Evolutionary conservation across 2,888 invertebrate species (phyloP).

Genomic region (Pammene fasciana): DNA sequence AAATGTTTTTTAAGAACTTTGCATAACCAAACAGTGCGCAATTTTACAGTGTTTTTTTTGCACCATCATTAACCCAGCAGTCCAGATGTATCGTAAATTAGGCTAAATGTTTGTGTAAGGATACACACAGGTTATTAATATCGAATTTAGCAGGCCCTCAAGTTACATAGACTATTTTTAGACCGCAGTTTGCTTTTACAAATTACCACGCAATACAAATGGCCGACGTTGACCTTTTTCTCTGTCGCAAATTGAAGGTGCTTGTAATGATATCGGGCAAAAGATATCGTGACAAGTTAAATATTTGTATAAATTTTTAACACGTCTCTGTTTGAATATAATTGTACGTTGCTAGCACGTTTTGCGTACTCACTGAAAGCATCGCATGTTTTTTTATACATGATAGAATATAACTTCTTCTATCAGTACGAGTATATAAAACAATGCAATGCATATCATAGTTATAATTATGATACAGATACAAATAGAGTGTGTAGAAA

Average conservation of each 20-base stretch:
- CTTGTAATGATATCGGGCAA: not conserved
- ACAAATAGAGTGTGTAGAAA: too few relatives aligned
- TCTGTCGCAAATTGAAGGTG: constrained; percentile 9
- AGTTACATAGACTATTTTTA: constrained; percentile 16
- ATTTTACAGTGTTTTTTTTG: too few relatives aligned
- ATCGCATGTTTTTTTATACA: too few relatives aligned
- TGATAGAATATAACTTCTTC: too few relatives aligned
- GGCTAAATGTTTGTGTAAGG: not conserved
- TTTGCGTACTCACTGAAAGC: not conserved
- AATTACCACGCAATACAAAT: constrained; percentile 26
- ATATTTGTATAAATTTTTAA: too few relatives aligned
- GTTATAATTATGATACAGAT: too few relatives aligned
- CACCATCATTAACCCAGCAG: too few relatives aligned
- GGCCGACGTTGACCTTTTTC: constrained; percentile 24
- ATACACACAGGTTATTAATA: not conserved
- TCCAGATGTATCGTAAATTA: not conserved
- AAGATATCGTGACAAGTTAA: not conserved
- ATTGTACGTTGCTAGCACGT: too few relatives aligned
- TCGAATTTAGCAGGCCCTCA: not conserved
- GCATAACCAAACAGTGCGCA: too few relatives aligned
- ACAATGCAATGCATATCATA: too few relatives aligned
- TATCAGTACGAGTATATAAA: too few relatives aligned
- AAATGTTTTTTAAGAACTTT: too few relatives aligned
- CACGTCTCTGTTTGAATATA: not conserved
- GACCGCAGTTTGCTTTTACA: constrained; percentile 13